Conservation (phyloP, 2,888 invertebrate species). For the Trichogramma dendrolimi region DNA sequence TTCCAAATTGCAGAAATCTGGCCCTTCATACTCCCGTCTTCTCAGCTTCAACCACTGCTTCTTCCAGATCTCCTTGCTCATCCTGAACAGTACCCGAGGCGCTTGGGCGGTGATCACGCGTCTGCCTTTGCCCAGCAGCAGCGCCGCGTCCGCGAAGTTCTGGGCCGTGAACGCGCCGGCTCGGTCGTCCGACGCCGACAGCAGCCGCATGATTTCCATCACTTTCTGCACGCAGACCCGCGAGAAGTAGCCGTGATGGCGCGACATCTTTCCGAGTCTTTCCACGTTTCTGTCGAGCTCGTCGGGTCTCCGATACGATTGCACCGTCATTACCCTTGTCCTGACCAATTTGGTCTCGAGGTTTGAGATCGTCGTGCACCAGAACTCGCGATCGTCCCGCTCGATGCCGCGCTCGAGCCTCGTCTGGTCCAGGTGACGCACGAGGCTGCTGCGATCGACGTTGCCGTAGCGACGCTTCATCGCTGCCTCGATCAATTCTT, state of each 20-base stretch:
- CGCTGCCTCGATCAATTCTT: constrained; percentile 54
- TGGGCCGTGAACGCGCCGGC: constrained; percentile 59
- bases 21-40: no score
- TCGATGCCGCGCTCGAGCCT: no score
- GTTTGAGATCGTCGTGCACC: no score
- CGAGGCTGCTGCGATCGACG: background rate
- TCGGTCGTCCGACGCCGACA: constrained; percentile 47
- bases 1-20: no score
- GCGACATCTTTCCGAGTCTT: background rate
- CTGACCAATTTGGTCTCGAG: background rate
- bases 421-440: no score
- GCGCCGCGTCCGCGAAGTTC: constrained; percentile 66
- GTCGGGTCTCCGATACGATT: background rate
- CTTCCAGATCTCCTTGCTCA: no score
- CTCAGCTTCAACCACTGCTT: no score
- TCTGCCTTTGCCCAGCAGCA: no score
- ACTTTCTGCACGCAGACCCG: constrained; percentile 57
- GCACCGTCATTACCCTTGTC: background rate
- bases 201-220: constrained; percentile 56
- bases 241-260: constrained; percentile 54
- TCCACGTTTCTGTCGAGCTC: background rate
- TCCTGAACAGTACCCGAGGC: no score
- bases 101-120: no score
- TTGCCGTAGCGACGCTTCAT: constrained; percentile 52
- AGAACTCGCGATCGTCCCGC: no score